These are phyloP conservation scores for Echinarachnius parma DNA, from an alignment of 53 echinoderm and acorn worm genomes.

Conservation along the genomic window DNA sequence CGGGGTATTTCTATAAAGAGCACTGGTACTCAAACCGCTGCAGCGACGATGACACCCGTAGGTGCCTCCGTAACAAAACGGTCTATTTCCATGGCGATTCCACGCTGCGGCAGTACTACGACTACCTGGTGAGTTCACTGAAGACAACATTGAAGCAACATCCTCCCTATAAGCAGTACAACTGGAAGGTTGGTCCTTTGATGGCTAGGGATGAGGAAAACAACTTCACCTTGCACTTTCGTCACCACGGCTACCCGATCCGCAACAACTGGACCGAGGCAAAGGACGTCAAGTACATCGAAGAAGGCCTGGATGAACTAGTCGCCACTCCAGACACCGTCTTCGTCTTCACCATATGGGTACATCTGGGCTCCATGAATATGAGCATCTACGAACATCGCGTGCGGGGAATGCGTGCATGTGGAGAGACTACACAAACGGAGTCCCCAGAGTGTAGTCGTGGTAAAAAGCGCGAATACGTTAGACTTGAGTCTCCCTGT, in stretches of 20 bases:
- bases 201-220: conserved; percentile 32
- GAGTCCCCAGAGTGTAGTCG: conserved; percentile 54
- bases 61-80: conserved; percentile 60
- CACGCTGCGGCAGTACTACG: conserved; percentile 64
- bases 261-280: conserved; percentile 64
- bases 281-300: conserved; percentile 45
- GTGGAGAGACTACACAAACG: conserved; percentile 48
- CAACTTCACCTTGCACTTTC: conserved; percentile 58
- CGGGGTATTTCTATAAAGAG: conserved; percentile 50
- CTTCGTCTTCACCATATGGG: conserved; percentile 61
- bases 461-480: conserved; percentile 74
- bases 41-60: conserved; percentile 9
- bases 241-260: conserved; percentile 73
- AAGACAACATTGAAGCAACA: conserved; percentile 21
- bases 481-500: conserved; percentile 39
- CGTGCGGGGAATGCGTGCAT: conserved; percentile 36
- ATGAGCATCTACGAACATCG: conserved; percentile 45
- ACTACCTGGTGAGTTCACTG: conserved; percentile 46
- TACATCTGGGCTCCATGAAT: conserved; percentile 54
- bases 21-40: conserved; percentile 62
- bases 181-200: conserved; percentile 62
- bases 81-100: conserved; percentile 74
- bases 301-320: conserved; percentile 54
- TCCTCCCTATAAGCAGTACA: conserved; percentile 23
- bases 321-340: conserved; percentile 42